A percentile compares a stretch with the other conserved stretches of the same genome.
Conservation (phyloP, 2,888 invertebrate species). For the Eustalomyia histrio region DNA sequence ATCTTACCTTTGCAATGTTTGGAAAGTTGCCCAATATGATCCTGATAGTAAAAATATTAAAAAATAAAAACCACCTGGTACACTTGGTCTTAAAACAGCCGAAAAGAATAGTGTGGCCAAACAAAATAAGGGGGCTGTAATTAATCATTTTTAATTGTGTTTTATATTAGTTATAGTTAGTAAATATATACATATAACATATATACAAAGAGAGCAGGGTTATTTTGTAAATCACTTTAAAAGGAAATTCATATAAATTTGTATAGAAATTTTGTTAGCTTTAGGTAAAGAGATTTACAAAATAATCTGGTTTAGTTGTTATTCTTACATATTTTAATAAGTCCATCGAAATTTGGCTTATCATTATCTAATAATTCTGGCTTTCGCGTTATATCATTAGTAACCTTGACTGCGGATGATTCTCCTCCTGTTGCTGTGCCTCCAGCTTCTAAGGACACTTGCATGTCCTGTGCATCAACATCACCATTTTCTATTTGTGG, state of each 20-base stretch:
- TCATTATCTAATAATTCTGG: slow-evolving; percentile 68
- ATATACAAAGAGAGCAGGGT: no score
- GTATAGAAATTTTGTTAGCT: not conserved
- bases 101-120: slow-evolving; percentile 77
- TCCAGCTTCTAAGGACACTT: slow-evolving; percentile 40
- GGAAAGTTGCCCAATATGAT: slow-evolving; percentile 93
- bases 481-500: slow-evolving; percentile 72
- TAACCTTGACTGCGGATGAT: slow-evolving; percentile 20
- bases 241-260: no score
- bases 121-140: slow-evolving; percentile 76
- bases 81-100: slow-evolving; percentile 87
- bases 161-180: not conserved
- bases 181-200: no score
- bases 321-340: slow-evolving; percentile 76
- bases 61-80: slow-evolving; percentile 92
- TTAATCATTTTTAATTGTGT: slow-evolving; percentile 38
- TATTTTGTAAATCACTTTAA: no score
- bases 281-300: not conserved
- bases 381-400: slow-evolving; percentile 26
- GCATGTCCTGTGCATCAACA: slow-evolving; percentile 57
- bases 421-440: slow-evolving; percentile 25
- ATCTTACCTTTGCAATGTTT: slow-evolving; percentile 83
- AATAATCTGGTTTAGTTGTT: not conserved
- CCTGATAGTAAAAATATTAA: slow-evolving; percentile 90
- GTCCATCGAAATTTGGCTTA: slow-evolving; percentile 74